Evolutionary conservation across 1,140 invertebrate genomes (phyloP).

Genomic region (Pollicipes pollicipes): DNA sequence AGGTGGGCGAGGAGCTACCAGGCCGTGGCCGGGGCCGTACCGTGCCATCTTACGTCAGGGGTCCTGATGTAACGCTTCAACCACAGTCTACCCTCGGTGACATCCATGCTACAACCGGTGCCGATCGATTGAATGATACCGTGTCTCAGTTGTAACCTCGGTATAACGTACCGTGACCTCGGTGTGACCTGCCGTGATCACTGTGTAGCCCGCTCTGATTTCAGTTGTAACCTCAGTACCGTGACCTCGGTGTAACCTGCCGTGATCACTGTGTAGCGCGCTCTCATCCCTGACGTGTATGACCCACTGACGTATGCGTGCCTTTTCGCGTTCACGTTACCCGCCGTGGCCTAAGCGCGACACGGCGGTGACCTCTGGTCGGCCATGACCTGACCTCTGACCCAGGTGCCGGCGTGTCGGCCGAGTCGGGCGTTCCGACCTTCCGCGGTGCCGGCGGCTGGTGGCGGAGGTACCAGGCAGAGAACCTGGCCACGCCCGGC

Average conservation of each 20-base stretch:
- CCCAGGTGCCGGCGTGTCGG: constrained; percentile 36
- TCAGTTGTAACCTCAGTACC: constrained; percentile 4
- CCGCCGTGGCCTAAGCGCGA: no score
- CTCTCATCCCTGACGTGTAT: background rate
- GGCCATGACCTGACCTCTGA: background rate
- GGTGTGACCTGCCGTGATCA: background rate
- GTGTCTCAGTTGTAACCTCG: background rate
- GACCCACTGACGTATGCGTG: background rate
- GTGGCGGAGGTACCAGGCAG: constrained; percentile 51
- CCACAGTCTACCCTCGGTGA: no score
- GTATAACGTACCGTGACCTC: background rate
- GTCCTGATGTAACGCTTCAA: no score
- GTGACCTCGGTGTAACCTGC: constrained; percentile 6
- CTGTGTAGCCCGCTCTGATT: background rate
- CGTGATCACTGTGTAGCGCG: background rate
- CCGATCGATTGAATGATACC: no score
- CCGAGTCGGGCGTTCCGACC: constrained; percentile 61
- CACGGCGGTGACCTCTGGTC: background rate
- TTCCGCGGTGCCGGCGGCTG: constrained; percentile 56
- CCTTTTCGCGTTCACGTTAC: background rate
- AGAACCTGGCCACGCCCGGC: constrained; percentile 42
- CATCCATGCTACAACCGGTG: no score
- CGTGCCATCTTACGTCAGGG: background rate
- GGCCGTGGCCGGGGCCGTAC: no score
- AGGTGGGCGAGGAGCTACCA: constrained; percentile 29